Evolutionary conservation across 2,113 vertebrate species (phyloP).

Genomic region (Stercorarius parasiticus): DNA sequence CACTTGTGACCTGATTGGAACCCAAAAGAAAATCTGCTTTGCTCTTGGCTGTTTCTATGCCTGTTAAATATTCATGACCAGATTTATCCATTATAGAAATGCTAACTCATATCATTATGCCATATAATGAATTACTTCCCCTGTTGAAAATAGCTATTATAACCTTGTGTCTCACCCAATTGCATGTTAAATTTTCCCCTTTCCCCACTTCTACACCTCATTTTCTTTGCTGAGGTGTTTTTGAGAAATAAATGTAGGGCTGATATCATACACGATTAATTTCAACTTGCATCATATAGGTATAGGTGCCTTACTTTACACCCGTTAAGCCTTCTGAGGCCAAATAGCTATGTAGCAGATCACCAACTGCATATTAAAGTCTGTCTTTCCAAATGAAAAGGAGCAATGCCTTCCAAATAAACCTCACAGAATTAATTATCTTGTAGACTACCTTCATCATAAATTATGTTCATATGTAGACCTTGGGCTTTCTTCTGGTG

Average conservation of each 20-base stretch:
- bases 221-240: background rate
- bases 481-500: background rate
- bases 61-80: conserved; percentile 11
- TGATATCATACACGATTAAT: background rate
- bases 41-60: background rate
- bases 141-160: background rate
- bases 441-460: background rate
- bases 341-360: background rate
- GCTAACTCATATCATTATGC: background rate
- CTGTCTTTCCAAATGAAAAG: background rate
- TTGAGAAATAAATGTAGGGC: background rate
- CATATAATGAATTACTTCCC: background rate
- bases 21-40: background rate
- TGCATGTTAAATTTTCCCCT: background rate
- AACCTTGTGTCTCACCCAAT: background rate
- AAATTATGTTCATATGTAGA: background rate
- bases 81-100: background rate
- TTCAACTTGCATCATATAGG: background rate
- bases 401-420: background rate
- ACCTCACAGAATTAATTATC: background rate
- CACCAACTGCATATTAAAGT: background rate
- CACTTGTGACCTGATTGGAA: background rate
- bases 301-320: background rate
- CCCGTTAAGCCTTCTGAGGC: background rate
- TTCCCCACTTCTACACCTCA: background rate